Percentiles rank a stretch among this genome's conserved stretches.
Evolutionary conservation across 2,113 vertebrate genomes (phyloP).

Genomic region (Platycercus adscitus): DNA sequence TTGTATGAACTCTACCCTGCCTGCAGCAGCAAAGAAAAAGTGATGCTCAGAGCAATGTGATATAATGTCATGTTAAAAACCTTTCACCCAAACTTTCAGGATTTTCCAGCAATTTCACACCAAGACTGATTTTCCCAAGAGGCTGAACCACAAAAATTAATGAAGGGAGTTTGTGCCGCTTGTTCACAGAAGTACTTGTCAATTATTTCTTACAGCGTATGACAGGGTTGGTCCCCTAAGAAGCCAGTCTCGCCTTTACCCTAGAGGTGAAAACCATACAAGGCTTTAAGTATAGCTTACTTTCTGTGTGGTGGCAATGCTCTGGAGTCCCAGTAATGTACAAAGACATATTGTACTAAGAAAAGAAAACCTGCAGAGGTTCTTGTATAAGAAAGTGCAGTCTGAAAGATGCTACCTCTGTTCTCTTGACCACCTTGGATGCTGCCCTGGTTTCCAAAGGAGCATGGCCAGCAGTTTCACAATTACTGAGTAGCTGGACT

Average conservation of each 20-base stretch:
- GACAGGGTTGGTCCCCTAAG: not conserved
- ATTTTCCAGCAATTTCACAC: not conserved
- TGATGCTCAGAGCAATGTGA: not conserved
- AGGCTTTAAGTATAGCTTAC: not conserved
- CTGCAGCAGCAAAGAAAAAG: not conserved
- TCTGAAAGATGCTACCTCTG: not conserved
- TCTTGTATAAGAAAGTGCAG: not conserved
- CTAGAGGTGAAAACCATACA: not conserved
- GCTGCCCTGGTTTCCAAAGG: not conserved
- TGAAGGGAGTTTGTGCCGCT: not conserved
- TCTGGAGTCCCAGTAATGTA: not conserved
- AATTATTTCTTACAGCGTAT: not conserved
- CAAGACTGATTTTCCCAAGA: not conserved
- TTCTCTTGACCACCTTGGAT: not conserved
- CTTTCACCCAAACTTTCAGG: not conserved
- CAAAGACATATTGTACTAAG: not conserved
- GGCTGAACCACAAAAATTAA: not conserved
- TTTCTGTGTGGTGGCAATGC: not conserved
- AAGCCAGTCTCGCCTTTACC: not conserved
- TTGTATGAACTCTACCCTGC: not conserved
- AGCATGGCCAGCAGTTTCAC: not conserved
- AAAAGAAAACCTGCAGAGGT: not conserved
- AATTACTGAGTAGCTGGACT: not conserved
- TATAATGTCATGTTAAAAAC: not conserved
- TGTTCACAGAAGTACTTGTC: not conserved